Conservation (phyloP, 2,113 vertebrate genomes). For the Poicephalus meyeri region DNA sequence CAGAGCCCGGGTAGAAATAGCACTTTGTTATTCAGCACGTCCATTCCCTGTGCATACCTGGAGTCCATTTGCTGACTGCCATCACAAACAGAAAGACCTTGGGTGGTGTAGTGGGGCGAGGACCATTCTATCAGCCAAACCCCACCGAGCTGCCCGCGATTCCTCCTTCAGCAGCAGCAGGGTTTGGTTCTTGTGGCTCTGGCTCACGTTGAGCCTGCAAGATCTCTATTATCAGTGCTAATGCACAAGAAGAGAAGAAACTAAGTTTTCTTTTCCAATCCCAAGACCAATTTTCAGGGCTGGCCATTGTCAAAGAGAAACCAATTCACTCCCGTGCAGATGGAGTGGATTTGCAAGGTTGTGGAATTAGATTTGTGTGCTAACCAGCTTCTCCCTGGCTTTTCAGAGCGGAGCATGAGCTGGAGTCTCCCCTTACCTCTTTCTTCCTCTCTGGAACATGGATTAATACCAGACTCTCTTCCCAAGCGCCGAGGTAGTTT, state of each 20-base stretch:
- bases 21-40: conserved; percentile 22
- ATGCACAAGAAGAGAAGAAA: background rate
- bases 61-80: background rate
- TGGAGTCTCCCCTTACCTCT: background rate
- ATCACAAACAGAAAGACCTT: background rate
- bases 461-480: background rate
- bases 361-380: background rate
- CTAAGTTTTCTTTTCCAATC: background rate
- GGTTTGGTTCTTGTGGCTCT: fast-evolving
- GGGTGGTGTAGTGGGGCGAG: background rate
- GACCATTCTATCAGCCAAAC: background rate
- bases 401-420: background rate
- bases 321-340: background rate
- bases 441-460: background rate
- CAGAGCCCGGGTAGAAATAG: conserved; percentile 1
- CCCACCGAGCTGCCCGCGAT: fast-evolving
- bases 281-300: background rate
- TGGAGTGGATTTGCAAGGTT: background rate
- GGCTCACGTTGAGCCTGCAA: background rate
- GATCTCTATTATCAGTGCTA: background rate
- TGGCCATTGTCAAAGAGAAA: background rate
- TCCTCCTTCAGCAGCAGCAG: background rate
- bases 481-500: background rate
- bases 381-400: background rate
- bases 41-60: fast-evolving